A percentile compares a stretch with the other conserved stretches of the same genome.
Evolutionary conservation across 2,888 invertebrate genomes (phyloP).

Genomic region (Athrips mouffetella): DNA sequence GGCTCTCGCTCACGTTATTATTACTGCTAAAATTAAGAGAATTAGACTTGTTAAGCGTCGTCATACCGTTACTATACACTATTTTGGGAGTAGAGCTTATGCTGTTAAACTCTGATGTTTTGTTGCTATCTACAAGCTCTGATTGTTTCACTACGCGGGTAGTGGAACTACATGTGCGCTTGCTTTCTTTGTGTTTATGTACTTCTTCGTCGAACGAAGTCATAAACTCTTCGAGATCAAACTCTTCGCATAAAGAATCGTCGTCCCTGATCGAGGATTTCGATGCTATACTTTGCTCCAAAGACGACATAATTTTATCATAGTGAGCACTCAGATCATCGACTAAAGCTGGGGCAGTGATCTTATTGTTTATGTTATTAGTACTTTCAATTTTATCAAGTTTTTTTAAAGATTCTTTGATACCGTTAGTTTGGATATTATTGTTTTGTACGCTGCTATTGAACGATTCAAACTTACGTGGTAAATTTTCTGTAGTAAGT

Average conservation of each 20-base stretch:
- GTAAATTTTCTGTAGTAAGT: slow-evolving; percentile 70
- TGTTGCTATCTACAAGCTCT: slow-evolving; percentile 53
- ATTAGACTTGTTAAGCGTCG: slow-evolving; percentile 72
- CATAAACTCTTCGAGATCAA: slow-evolving; percentile 82
- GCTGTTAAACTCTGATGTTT: slow-evolving; percentile 53
- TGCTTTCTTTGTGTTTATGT: slow-evolving; percentile 62
- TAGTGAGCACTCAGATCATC: slow-evolving; percentile 70
- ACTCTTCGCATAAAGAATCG: slow-evolving; percentile 79
- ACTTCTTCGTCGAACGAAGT: slow-evolving; percentile 82
- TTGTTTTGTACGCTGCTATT: slow-evolving; percentile 41
- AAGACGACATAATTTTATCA: slow-evolving; percentile 73
- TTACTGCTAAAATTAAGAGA: slow-evolving; percentile 79
- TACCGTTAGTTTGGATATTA: slow-evolving; percentile 46
- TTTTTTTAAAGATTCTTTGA: slow-evolving; percentile 38
- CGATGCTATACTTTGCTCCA: slow-evolving; percentile 70
- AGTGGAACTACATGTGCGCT: slow-evolving; percentile 70
- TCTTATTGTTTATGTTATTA: slow-evolving; percentile 45
- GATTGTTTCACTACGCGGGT: slow-evolving; percentile 66
- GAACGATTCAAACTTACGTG: slow-evolving; percentile 70
- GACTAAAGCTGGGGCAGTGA: slow-evolving; percentile 43
- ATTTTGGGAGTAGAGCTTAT: slow-evolving; percentile 57
- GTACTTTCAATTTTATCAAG: slow-evolving; percentile 40
- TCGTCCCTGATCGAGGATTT: slow-evolving; percentile 69
- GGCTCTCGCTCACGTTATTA: slow-evolving; percentile 65
- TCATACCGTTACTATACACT: slow-evolving; percentile 51